Evolutionary conservation across 2,797 vertebrate genomes (phyloP), one percentile per base, ranked within the genome.

Genomic region (Acanthornis magna): DNA sequence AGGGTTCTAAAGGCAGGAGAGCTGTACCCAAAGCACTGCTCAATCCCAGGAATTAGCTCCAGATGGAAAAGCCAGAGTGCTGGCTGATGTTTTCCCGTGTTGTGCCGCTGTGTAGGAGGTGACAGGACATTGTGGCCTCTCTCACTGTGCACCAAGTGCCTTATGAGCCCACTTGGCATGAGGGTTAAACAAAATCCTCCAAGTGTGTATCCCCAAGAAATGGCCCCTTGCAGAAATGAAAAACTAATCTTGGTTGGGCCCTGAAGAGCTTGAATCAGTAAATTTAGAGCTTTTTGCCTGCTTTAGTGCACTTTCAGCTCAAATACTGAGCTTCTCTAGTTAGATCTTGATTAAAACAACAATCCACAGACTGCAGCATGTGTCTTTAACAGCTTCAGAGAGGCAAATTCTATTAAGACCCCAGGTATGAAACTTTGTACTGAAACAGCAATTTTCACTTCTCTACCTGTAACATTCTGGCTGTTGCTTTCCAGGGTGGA

Each of bases 131-230:
- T 5, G 21, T 32, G 14, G 72, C 93, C 84, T 70, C 84, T 45
- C 68, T n/a, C 9, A 4, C 71, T 72, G 57, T n/a, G 60, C 87
- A 15, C 85, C 7, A 93, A 78, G 92, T 95, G 95, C 95, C 93
- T 96, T 85, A 23, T 21, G 16, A 68, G 34, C 60, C 66, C 54
- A 0, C 18, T 25, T 25, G 73, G 40, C 65, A 63, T 17, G 34
- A 57, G 57, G 38, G 29, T 63, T 60, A 10, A 60, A 40, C 19
- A 3, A 3, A 63, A 61, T 16, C 9, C 2, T 32, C 13, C 11
- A 57, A 15, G 17, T 65, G 38, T 47, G 34, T 5, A 26, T 63
- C 8, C n/a, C 60, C 45, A 50, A 57, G 26, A 77, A 67, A 50
- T 5, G 11, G 10, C 50, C 23, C 36, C 47, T 57, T 53, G 38